A percentile compares a stretch with the other conserved stretches of the same genome.
Evolutionary conservation across 1,140 invertebrate genomes (phyloP).

Genomic region (Drosophila busckii): DNA sequence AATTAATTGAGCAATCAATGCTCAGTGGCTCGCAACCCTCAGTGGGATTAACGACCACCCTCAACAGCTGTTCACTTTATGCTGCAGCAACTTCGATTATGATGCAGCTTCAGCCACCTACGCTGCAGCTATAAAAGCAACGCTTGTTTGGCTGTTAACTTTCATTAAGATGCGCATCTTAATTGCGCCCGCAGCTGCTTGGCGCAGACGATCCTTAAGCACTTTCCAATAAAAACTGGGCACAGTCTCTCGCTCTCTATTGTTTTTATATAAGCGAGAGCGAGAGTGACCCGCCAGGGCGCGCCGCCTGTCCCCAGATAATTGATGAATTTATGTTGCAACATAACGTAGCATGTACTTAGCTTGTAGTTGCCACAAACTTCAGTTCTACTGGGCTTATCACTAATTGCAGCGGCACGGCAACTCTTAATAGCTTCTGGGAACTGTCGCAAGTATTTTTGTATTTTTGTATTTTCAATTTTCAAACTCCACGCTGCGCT

Average conservation of each 20-base stretch:
- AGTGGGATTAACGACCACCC: too few species aligned
- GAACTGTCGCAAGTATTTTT: constrained; percentile 19
- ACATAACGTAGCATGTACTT: constrained; percentile 23
- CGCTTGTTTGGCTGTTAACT: constrained; percentile 11
- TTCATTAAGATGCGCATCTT: constrained; percentile 49
- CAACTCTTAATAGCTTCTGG: constrained; percentile 28
- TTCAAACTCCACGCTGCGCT: constrained; percentile 19
- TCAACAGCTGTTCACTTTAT: too few species aligned
- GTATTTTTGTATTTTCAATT: constrained; percentile 1
- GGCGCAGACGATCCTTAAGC: constrained; percentile 29
- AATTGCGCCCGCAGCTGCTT: constrained; percentile 40
- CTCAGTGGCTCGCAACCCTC: too few species aligned
- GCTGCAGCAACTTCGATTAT: too few species aligned
- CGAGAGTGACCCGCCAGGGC: background rate
- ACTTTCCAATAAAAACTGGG: constrained; percentile 33
- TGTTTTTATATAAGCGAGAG: constrained; percentile 11
- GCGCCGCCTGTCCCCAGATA: constrained; percentile 27
- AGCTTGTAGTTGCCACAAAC: constrained; percentile 22
- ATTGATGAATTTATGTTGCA: constrained; percentile 50
- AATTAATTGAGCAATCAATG: constrained; percentile 55
- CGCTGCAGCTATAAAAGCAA: too few species aligned
- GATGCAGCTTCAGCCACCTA: too few species aligned
- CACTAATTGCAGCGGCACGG: constrained; percentile 36
- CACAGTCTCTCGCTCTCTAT: constrained; percentile 28
- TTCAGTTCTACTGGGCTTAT: constrained; percentile 37